Base-by-base conservation (phyloP, 2,797 vertebrate genomes). In the Myripristis jacobus region DNA sequence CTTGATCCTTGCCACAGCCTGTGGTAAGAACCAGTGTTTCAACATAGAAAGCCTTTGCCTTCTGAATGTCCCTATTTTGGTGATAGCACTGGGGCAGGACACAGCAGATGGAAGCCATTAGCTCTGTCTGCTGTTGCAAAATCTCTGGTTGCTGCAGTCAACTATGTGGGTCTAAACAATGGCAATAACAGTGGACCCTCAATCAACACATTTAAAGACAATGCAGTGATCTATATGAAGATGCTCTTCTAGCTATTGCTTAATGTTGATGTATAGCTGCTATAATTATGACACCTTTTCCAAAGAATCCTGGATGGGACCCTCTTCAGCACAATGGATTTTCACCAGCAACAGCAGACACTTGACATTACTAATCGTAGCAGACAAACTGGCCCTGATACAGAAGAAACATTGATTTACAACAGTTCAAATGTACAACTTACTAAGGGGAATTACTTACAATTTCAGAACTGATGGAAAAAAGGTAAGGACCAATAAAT, bases 361-460 rank as follows among this genome's bases (percentile, higher is more conserved):
- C 71, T 88, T 92, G 1, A 94, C 92, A 59, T 93, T 88, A 29
- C 84, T 92, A 75, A 91, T 87, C 91, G 94, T 81, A 57, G 89
- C 75, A 0, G 77, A 65, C 71, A 94, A 69, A 31, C 92, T 91
- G 66, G 84, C 82, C 59, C 93, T 94, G 80, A n/a, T 82, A 16
- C 43, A 70, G 34, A 8, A 62, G 29, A 18, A 29, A 5, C 15
- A 43, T 16, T 56, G 8, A 29, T 47, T n/a, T 47, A 3, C 44
- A 47, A 6, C 18, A 47, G 5, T 16, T 47, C n/a, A 10, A 47
- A 8, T 47, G 18, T 6, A 4, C n/a, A n/a, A n/a, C 21, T 21
- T 47, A 19, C n/a, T 8, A 47, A n/a, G 10, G 10, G 44, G 2
- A 3, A 15, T 41, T 41, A 41, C 1, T 15, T 15, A 2, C 15